phyloP scores from a whole-genome alignment of 1,140 invertebrate genomes.

The Drosophila carrolli region DNA sequence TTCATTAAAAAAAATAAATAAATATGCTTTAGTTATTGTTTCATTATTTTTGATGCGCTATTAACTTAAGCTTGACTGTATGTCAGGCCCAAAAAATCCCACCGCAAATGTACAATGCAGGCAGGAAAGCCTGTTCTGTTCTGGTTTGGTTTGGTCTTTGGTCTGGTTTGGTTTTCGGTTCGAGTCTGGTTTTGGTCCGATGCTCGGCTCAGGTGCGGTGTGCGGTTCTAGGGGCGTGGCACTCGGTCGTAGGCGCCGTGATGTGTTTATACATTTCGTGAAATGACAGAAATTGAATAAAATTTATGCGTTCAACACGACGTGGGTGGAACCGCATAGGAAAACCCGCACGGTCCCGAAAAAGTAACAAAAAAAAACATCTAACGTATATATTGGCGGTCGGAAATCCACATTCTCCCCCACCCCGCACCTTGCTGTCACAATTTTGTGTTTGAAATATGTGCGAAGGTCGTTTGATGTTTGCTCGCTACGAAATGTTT shows the following conservation, averaged over 20 bases:
- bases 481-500: slow-evolving; percentile 19
- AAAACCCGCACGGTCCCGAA: slow-evolving; percentile 37
- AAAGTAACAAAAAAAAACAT: slow-evolving; percentile 6
- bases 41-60: not conserved
- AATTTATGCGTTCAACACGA: slow-evolving; percentile 67
- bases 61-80: slow-evolving; percentile 6
- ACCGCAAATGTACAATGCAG: slow-evolving; percentile 60
- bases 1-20: too few relatives aligned
- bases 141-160: slow-evolving; percentile 20
- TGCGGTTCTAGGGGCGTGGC: slow-evolving; percentile 35
- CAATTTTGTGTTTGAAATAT: slow-evolving; percentile 63
- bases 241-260: slow-evolving; percentile 30
- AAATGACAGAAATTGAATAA: slow-evolving; percentile 82
- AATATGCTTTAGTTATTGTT: too few relatives aligned
- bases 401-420: slow-evolving; percentile 8
- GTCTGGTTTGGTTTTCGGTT: slow-evolving; percentile 39
- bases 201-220: slow-evolving; percentile 53
- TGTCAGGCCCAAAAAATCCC: slow-evolving; percentile 19
- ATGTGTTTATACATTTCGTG: slow-evolving; percentile 79
- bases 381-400: slow-evolving; percentile 41
- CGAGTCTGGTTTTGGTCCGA: slow-evolving; percentile 24
- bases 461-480: slow-evolving; percentile 64
- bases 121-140: slow-evolving; percentile 26
- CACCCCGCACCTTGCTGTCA: slow-evolving; percentile 4
- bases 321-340: slow-evolving; percentile 56